Evolutionary conservation across 2,888 invertebrate genomes (phyloP), one percentile per base, ranked within the genome.

Genomic region (Himalopsyche kuldschensis): DNA sequence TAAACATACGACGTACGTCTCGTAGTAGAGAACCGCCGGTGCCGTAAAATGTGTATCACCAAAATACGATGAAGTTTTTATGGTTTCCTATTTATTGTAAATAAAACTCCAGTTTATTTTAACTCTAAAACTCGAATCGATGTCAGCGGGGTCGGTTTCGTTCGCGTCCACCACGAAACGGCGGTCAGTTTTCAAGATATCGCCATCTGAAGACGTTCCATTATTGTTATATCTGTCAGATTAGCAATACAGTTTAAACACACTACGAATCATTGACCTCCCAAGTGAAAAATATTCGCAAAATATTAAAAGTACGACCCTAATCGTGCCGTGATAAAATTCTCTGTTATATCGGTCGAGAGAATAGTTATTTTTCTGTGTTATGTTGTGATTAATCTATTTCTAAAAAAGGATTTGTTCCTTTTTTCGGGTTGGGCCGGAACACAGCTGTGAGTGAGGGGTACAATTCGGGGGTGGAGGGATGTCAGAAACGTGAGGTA

Each of bases 401-500:
- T 32, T 24, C 75, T 20, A 20, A 17, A 24, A 80, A 76, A 32
- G 75, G 69, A 1, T 30, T 69, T 30, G 69, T 30, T 69, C 69
- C 27, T 69, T 69, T 55, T 69, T 69, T 69, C 69, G 69, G 69
- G 69, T 27, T 69, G 69, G 69, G 69, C 27, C 69, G 69, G 69
- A 69, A 69, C 32, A 75, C 84, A 84, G 84, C 84, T 84, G 84
- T 81, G 47, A 63, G 31, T 32, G 79, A 63, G 63, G 81, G 81
- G 24, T 24, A 10, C 20, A 24, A 24, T 69, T 48, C 69, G 8
- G 69, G 82, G 63, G 79, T 69, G 31, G 69, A 41, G 80, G 83
- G 83, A 27, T 35, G 78, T 41, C 75, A 47, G 41, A 41, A 41
- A 76, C 78, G 83, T 80, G 78, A 80, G 88, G 90, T 90, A 91